These are phyloP conservation scores for Parotocinclus haroldoi DNA, from an alignment of 2,797 vertebrate species.

Conservation along the genomic window DNA sequence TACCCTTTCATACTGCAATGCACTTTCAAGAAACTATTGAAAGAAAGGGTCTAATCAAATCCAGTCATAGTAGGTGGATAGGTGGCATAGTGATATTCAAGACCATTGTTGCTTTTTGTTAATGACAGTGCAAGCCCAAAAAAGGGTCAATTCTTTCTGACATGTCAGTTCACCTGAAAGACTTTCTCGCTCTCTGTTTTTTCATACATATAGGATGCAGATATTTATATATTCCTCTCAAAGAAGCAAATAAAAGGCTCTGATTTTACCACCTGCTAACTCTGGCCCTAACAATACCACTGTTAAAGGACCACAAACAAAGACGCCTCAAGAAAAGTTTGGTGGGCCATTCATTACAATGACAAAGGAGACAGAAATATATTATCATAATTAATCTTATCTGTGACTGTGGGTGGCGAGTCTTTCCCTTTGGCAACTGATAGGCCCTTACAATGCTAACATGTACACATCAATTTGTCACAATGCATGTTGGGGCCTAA, in stretches of 20 bases:
- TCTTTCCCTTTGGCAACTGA: slow-evolving; percentile 70
- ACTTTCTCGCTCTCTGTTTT: not conserved
- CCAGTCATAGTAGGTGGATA: no score
- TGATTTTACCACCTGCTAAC: slow-evolving; percentile 88
- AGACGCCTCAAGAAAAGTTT: slow-evolving; percentile 80
- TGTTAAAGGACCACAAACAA: slow-evolving; percentile 86
- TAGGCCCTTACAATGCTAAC: slow-evolving; percentile 69
- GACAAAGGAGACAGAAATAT: slow-evolving; percentile 93
- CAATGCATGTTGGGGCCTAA: slow-evolving; percentile 60
- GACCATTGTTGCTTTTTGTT: no score
- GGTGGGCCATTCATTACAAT: slow-evolving; percentile 87
- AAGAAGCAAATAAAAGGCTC: slow-evolving; percentile 51
- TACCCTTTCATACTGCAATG: no score
- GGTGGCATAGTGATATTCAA: no score
- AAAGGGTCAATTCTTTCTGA: no score
- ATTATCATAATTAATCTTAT: slow-evolving; percentile 97
- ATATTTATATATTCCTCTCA: slow-evolving; percentile 26
- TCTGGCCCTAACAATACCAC: slow-evolving; percentile 79
- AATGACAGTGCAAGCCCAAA: no score
- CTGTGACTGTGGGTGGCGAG: slow-evolving; percentile 88
- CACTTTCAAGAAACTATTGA: no score
- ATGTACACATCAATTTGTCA: slow-evolving; percentile 67
- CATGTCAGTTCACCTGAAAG: slow-evolving; percentile 10
- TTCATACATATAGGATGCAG: not conserved
- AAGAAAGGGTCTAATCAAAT: no score